phyloP scores from a whole-genome alignment of 2,113 vertebrate species.

The Sterrhoptilus dennistouni region DNA sequence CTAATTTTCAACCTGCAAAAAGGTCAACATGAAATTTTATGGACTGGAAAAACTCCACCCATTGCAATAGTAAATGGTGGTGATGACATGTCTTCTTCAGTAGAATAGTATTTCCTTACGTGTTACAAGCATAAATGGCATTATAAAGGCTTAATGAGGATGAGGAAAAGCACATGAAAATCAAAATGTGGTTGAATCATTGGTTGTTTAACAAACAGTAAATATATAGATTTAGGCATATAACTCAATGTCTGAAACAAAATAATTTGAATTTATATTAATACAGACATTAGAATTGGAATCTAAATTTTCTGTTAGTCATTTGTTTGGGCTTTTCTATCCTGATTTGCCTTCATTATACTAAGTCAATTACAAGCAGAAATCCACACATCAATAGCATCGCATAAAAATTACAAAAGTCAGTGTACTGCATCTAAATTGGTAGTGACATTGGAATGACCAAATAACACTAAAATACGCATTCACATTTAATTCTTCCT shows the following conservation, averaged over 20 bases:
- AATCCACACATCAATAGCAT: neutral
- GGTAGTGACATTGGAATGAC: neutral
- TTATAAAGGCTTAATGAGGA: neutral
- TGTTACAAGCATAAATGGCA: neutral
- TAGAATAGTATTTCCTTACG: neutral
- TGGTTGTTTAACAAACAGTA: neutral
- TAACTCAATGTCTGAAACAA: neutral
- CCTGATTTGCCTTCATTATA: neutral
- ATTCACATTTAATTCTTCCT: neutral
- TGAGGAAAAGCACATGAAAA: neutral
- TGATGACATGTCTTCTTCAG: neutral
- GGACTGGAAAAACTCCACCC: neutral
- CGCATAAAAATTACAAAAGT: neutral
- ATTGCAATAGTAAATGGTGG: neutral
- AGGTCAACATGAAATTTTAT: neutral
- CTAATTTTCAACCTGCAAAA: slow-evolving; percentile 5
- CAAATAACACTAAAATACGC: neutral
- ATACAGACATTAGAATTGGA: neutral
- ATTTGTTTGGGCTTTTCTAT: neutral
- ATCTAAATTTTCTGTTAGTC: neutral
- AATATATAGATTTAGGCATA: neutral
- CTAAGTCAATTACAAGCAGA: neutral
- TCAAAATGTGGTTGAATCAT: neutral
- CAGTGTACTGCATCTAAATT: neutral
- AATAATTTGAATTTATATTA: neutral